Conservation (phyloP, 2,113 vertebrate species). For the Syrmaticus mikado region DNA sequence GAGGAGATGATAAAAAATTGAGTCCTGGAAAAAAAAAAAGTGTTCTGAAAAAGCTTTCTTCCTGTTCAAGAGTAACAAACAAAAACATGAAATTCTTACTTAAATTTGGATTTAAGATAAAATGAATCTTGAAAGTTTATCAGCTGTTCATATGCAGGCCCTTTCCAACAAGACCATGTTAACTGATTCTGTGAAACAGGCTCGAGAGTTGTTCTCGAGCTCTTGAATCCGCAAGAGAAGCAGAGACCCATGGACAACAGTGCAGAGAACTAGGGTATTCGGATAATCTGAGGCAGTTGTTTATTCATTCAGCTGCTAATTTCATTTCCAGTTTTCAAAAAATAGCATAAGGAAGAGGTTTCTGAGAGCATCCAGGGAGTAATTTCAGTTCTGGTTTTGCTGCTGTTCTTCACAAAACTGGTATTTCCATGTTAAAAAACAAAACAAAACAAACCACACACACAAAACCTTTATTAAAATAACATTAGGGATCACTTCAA, state of each 20-base stretch:
- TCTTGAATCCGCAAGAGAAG: not conserved
- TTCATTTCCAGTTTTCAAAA: not conserved
- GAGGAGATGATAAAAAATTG: not conserved
- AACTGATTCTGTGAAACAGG: not conserved
- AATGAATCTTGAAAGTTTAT: not conserved
- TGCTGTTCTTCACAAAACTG: rapidly evolving
- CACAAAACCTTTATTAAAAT: not conserved
- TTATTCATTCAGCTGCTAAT: not conserved
- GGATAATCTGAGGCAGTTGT: rapidly evolving
- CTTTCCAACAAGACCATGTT: rapidly evolving
- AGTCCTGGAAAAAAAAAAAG: not conserved
- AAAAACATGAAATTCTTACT: not conserved
- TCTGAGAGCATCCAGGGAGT: not conserved
- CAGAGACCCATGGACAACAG: rapidly evolving
- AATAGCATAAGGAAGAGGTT: not conserved
- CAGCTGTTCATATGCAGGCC: not conserved
- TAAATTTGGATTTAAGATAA: not conserved
- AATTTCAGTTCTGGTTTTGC: not conserved
- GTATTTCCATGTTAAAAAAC: not conserved
- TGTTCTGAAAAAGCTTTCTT: not conserved
- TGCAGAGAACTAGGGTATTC: not conserved
- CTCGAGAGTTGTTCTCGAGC: not conserved
- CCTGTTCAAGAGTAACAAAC: not conserved
- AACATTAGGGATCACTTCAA: not conserved
- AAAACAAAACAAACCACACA: too few species aligned